These are phyloP conservation scores for Dusona sp. DNA, from an alignment of 2,888 invertebrate species.

Conservation along the genomic window DNA sequence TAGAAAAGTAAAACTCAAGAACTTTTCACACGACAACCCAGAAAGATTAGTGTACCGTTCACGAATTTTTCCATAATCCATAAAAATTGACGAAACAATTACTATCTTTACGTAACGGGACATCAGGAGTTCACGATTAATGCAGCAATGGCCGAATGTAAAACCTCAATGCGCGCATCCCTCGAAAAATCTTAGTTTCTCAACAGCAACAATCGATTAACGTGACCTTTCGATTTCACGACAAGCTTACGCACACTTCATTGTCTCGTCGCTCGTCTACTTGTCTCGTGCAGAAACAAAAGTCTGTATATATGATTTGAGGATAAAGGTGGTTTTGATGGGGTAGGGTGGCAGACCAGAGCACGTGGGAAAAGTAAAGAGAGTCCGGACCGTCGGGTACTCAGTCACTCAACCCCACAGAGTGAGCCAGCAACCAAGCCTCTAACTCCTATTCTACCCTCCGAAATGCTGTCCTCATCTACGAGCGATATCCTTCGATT, in stretches of 20 bases:
- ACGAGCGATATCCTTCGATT: conserved; percentile 81
- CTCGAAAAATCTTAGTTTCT: background rate
- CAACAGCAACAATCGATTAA: conserved; percentile 1
- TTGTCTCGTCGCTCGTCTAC: conserved; percentile 26
- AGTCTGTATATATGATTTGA: background rate
- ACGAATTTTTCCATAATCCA: background rate
- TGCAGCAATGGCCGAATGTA: too few species aligned
- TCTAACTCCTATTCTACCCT: conserved; percentile 48
- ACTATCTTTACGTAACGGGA: background rate
- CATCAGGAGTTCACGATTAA: too few species aligned
- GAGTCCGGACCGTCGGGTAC: conserved; percentile 69
- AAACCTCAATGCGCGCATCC: too few species aligned
- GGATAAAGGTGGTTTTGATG: conserved; percentile 60
- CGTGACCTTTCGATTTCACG: conserved; percentile 57
- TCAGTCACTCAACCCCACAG: conserved; percentile 75
- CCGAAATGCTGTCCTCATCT: conserved; percentile 75
- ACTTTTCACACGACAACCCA: background rate
- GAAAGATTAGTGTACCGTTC: background rate
- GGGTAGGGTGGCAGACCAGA: conserved; percentile 46
- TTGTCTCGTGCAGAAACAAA: conserved; percentile 51
- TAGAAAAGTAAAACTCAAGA: background rate
- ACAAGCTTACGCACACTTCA: conserved; percentile 38
- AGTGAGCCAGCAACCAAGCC: conserved; percentile 72
- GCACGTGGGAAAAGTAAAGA: conserved; percentile 66
- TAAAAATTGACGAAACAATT: background rate